Evolutionary conservation across 1,140 invertebrate species (phyloP).

Genomic region (Rhopalosiphum padi): DNA sequence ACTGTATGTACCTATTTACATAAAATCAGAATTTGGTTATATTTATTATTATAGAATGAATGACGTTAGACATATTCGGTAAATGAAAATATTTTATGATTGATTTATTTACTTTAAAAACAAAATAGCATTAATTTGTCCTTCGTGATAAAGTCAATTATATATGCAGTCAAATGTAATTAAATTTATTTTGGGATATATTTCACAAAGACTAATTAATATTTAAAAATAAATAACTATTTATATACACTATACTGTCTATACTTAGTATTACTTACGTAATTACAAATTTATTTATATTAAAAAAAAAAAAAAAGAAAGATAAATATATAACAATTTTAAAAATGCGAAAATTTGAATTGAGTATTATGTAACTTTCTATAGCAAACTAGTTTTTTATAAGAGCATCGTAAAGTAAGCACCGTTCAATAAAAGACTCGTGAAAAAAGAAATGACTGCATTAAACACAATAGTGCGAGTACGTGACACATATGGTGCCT

Average conservation of each 20-base stretch:
- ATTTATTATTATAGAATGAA: too few species aligned
- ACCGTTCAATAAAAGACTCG: not conserved
- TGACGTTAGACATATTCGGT: too few species aligned
- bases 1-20: too few species aligned
- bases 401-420: not conserved
- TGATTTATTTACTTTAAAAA: not conserved
- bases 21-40: too few species aligned
- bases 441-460: not conserved
- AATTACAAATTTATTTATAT: not conserved
- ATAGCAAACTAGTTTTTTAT: not conserved
- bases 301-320: not conserved
- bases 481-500: slow-evolving; percentile 12
- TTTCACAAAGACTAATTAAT: not conserved
- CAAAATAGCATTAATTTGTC: not conserved
- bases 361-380: not conserved
- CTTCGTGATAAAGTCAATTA: not conserved
- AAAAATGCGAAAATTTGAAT: not conserved
- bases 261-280: not conserved
- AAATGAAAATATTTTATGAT: too few species aligned
- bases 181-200: not conserved
- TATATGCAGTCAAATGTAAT: not conserved
- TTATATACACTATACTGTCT: not conserved
- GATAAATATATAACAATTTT: too few species aligned
- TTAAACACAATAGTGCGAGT: not conserved
- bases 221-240: not conserved